Evolutionary conservation across 1,140 invertebrate species (phyloP), one percentile per base, ranked within the genome.

Genomic region (Xylocopa sonorina): DNA sequence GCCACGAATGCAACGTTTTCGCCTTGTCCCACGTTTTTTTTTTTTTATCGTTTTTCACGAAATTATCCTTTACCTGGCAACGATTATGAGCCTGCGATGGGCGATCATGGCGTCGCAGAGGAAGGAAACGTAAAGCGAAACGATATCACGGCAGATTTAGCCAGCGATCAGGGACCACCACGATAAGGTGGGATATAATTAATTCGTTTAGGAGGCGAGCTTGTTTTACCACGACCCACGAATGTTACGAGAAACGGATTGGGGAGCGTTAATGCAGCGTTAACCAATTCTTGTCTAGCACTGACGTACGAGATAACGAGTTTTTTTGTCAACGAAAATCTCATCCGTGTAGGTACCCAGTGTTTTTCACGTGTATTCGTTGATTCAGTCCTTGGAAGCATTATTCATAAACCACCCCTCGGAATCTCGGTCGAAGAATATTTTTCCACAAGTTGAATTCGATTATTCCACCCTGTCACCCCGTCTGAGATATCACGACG

Each of bases 361-460:
- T 78, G 60, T 62, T 80, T 78, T 67, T 29, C 29, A 21, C 24
- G 9, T 66, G 46, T 46, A 21, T 5, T 12, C 50, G 21, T 24
- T 60, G 55, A 83, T 84, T 83, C 76, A 73, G 83, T 84, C 76
- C 83, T 75, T 71, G 81, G 62, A 29, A 50, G 50, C 62, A 66
- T 68, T 63, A 79, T 79, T 83, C 63, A n/a, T n/a, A 48, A 29
- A 5, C 63, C 27, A 32, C 27, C n/a, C n/a, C 41, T 34, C 21
- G 27, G 62, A 43, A 75, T 55, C 74, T 76, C 63, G 74, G 63
- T 67, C 62, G 63, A 68, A 76, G 67, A 46, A 76, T 76, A 76
- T 76, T 76, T 76, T 68, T 48, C 32, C 72, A 21, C 60, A 7
- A 12, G 57, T 14, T 21, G 46, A 10, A 41, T 41, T 41, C n/a